Conservation (phyloP, 2,113 vertebrate genomes). For the Garra rufa region DNA sequence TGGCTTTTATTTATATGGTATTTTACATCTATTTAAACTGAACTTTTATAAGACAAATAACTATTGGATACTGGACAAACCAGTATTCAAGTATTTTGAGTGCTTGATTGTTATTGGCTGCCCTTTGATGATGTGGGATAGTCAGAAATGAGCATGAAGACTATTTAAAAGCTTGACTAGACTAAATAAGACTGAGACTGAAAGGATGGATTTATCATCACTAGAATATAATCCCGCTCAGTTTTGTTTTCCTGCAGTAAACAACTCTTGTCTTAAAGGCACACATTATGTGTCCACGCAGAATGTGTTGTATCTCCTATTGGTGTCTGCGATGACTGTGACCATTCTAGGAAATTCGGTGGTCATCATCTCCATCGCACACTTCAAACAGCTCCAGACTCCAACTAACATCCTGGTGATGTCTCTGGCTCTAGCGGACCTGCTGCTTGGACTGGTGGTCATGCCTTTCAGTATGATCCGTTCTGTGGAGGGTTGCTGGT, state of each 20-base stretch:
- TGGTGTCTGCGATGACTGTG: constrained; percentile 52
- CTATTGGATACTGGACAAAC: too few species aligned
- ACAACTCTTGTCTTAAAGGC: constrained; percentile 68
- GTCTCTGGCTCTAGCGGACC: constrained; percentile 62
- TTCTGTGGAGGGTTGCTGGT: constrained; percentile 64
- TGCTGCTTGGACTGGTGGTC: constrained; percentile 60
- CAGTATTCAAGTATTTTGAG: too few species aligned
- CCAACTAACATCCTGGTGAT: constrained; percentile 64
- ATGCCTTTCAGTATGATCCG: constrained; percentile 65
- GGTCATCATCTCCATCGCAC: constrained; percentile 62
- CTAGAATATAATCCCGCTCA: background rate
- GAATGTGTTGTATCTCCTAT: constrained; percentile 55
- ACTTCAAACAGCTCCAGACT: constrained; percentile 65
- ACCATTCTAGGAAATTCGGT: constrained; percentile 63
- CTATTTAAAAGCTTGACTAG: background rate
- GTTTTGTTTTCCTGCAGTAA: constrained; percentile 65
- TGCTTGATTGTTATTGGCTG: background rate
- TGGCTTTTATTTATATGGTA: too few species aligned
- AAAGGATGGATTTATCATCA: constrained; percentile 38
- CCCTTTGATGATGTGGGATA: background rate
- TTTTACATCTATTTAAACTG: too few species aligned
- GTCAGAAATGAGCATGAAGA: background rate
- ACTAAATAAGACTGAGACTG: background rate
- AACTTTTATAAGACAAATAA: too few species aligned
- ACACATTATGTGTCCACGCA: constrained; percentile 55